Base-by-base conservation (phyloP, 2,113 vertebrate genomes). In the Gulo gulo region DNA sequence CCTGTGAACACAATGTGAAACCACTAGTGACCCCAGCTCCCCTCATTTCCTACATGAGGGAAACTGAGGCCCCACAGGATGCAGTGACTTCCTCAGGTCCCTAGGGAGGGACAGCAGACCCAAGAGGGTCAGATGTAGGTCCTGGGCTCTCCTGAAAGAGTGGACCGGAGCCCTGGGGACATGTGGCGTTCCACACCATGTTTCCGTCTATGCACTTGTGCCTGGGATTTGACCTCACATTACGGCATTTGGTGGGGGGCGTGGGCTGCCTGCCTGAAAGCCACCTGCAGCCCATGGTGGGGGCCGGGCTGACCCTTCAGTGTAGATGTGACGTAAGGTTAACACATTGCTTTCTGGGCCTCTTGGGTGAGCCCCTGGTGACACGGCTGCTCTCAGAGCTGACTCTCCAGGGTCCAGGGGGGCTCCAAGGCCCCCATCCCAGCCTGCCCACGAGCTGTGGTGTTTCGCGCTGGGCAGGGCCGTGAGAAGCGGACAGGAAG, bases 381-480 rank as follows among this genome's bases (percentile, higher is more conserved):
- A 81, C 69, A 0, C 0, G 55, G 59, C 36, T 21, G 26, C 16
- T 55, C 88, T 87, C 86, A 55, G 83, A 50, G 36, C 80, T 31
- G 12, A 39, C 57, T 79, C 85, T 93, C 47, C 15, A 11, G 20
- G 80, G 7, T 76, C 6, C 9, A 2, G 20, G 74, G 10, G 85
- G 34, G 45, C 7, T 0, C 34, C 36, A 5, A 24, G 71, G 15
- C 15, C 59, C n/a, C 79, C 20, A 50, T 61, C 0, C 0, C 14
- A 24, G 24, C 39, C 11, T 7, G 1, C 3, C 34, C n/a, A 21
- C 1, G 4, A 7, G 29, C 36, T 0, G 0, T 11, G 24, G 59
- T 21, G 14, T 52, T 73, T 52, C 93, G 6, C 6, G 71, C 8
- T 6, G 76, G 34, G 31, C 63, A 31, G 61, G 0, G 0, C 71